Evolutionary conservation across 2,797 vertebrate species (phyloP).

Genomic region (Enteromius unitaeniatus): DNA sequence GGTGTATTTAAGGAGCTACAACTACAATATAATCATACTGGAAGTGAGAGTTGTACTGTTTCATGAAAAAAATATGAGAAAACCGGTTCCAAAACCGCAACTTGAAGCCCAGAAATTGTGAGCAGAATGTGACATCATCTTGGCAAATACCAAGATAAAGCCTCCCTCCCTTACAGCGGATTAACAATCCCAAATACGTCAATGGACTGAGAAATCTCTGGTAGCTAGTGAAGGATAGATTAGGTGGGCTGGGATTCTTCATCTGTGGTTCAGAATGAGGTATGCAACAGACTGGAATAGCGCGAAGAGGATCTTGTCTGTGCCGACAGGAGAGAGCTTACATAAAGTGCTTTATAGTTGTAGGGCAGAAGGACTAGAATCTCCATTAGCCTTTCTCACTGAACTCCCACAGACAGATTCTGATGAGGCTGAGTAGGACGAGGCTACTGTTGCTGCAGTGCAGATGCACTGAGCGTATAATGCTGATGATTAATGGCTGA

Average conservation of each 20-base stretch:
- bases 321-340: neutral
- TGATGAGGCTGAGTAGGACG: conserved; percentile 33
- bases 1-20: neutral
- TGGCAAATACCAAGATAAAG: neutral
- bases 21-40: neutral
- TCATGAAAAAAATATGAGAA: neutral
- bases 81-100: conserved; percentile 3
- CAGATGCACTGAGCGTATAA: conserved; percentile 40
- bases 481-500: conserved; percentile 49
- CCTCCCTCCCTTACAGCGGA: neutral
- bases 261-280: neutral
- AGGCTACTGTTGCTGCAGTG: conserved; percentile 18
- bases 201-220: neutral
- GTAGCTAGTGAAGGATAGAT: conserved; percentile 7
- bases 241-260: neutral
- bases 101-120: neutral
- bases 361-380: conserved; percentile 31
- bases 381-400: conserved; percentile 40
- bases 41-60: neutral
- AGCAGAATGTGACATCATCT: neutral
- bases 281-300: conserved; percentile 13
- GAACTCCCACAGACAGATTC: conserved; percentile 38
- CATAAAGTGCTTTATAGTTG: conserved; percentile 33
- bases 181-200: neutral
- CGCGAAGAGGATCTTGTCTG: neutral